Evolutionary conservation across 2,113 vertebrate genomes (phyloP).

Genomic region (Cyprinodon brontotheroides): DNA sequence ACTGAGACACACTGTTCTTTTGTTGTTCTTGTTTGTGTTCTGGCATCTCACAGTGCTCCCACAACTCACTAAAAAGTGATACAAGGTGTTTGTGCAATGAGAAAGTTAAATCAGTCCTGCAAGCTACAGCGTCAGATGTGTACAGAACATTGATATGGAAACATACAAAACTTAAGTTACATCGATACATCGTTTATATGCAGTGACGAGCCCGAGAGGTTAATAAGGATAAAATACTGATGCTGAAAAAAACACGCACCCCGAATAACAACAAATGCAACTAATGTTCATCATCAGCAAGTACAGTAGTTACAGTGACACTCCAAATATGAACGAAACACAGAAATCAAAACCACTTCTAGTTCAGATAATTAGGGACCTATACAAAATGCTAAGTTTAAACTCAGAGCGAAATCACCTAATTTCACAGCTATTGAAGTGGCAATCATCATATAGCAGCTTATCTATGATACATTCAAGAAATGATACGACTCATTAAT

Average conservation of each 20-base stretch:
- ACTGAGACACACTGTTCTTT: constrained; percentile 51
- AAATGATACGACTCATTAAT: constrained; percentile 99
- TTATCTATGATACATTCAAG: constrained; percentile 99
- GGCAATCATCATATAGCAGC: constrained; percentile 99
- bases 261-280: constrained; percentile 90
- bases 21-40: constrained; percentile 4
- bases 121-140: constrained; percentile 93
- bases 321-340: constrained; percentile 94
- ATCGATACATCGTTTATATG: constrained; percentile 95
- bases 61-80: constrained; percentile 64
- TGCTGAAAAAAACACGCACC: constrained; percentile 85
- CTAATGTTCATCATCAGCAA: constrained; percentile 96
- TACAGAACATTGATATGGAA: constrained; percentile 94
- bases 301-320: constrained; percentile 99
- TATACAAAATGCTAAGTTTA: constrained; percentile 95
- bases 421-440: constrained; percentile 99
- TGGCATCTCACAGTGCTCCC: constrained; percentile 85
- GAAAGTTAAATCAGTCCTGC: constrained; percentile 95
- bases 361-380: constrained; percentile 95
- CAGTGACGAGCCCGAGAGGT: constrained; percentile 94
- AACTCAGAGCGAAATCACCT: constrained; percentile 95
- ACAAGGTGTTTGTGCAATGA: constrained; percentile 78
- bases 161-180: constrained; percentile 94
- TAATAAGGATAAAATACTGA: constrained; percentile 99
- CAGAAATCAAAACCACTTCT: constrained; percentile 91